Evolutionary conservation across 2,888 invertebrate species (phyloP).

Genomic region (Acheta domesticus): DNA sequence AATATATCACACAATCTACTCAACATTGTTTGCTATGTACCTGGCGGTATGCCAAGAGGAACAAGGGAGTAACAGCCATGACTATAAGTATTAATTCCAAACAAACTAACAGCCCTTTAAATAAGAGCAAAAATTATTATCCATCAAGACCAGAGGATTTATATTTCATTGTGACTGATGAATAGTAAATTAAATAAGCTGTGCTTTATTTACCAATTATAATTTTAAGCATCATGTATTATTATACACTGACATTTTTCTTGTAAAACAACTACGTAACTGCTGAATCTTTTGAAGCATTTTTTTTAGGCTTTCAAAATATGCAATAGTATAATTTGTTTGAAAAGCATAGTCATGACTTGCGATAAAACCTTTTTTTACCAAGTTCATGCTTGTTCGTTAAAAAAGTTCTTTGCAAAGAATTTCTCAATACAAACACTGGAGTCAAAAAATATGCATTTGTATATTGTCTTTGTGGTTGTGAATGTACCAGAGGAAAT

Average conservation of each 20-base stretch:
- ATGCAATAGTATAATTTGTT: too few species aligned
- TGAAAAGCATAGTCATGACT: background rate
- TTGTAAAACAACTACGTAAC: too few species aligned
- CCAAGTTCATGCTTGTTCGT: background rate
- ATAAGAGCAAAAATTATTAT: background rate
- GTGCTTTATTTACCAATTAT: too few species aligned
- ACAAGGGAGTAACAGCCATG: slow-evolving; percentile 18
- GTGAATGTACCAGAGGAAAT: background rate
- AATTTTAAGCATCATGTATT: too few species aligned
- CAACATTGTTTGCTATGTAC: background rate
- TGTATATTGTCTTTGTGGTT: background rate
- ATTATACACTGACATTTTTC: too few species aligned
- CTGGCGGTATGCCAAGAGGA: slow-evolving; percentile 20
- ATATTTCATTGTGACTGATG: too few species aligned
- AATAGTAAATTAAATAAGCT: too few species aligned
- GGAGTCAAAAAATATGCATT: background rate
- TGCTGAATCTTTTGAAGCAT: too few species aligned
- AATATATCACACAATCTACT: slow-evolving; percentile 32
- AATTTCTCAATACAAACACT: slow-evolving; percentile 18
- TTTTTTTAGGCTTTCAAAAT: too few species aligned
- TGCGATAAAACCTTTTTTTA: background rate
- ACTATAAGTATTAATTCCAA: background rate
- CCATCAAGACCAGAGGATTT: too few species aligned
- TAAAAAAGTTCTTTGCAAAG: background rate
- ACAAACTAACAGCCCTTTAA: background rate